A percentile compares a stretch with the other conserved stretches of the same genome.
phyloP scores from a whole-genome alignment of 2,113 vertebrate species.

The Sceloporus undulatus region DNA sequence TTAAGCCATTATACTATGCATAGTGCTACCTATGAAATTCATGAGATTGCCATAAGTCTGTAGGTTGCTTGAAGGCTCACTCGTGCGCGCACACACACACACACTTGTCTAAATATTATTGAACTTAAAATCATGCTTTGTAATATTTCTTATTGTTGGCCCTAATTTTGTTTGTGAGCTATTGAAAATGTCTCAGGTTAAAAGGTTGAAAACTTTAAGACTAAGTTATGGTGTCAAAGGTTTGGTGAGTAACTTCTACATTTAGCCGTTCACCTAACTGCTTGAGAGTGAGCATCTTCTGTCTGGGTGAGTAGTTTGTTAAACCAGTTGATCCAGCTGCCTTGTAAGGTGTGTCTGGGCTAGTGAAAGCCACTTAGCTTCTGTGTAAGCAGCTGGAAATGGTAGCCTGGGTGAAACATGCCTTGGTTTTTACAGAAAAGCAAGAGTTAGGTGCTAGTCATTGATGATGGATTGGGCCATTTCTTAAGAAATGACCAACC shows the following conservation, averaged over 20 bases:
- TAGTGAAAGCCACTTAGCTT: not conserved
- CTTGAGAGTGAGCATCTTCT: too few relatives aligned
- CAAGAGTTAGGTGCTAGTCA: not conserved
- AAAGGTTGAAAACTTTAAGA: not conserved
- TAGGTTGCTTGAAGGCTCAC: not conserved
- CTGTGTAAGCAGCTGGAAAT: not conserved
- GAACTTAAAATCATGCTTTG: not conserved
- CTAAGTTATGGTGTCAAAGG: not conserved
- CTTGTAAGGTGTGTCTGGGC: not conserved
- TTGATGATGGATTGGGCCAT: not conserved
- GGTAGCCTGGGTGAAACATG: not conserved
- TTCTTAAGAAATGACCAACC: not conserved
- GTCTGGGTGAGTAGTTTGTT: not conserved
- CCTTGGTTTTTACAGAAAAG: not conserved
- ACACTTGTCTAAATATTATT: not conserved
- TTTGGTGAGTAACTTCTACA: not conserved
- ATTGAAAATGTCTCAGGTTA: not conserved
- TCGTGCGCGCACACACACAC: too few relatives aligned
- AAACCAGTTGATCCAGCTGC: not conserved
- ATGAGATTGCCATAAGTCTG: too few relatives aligned
- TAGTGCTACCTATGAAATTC: not conserved
- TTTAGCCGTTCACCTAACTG: not conserved
- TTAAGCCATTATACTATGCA: too few relatives aligned
- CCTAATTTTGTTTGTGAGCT: not conserved
- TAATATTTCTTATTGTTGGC: not conserved